Evolutionary conservation across 1,140 invertebrate species (phyloP), one percentile per base, ranked within the genome.

Genomic region (Drosophila nebulosa): DNA sequence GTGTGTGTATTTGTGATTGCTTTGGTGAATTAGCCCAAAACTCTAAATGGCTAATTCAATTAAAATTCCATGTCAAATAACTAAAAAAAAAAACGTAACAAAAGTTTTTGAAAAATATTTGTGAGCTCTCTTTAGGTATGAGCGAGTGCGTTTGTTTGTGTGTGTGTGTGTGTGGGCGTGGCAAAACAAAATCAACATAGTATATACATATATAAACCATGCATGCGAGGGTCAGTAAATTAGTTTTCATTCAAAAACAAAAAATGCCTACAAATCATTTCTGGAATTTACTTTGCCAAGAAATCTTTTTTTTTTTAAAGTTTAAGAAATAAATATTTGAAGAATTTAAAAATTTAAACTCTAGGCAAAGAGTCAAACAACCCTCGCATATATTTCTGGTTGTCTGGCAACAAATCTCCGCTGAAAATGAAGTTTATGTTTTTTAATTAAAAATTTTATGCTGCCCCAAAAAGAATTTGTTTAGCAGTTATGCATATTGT

Each of bases 11-110:
- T 2, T 9, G 52, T 55, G n/a, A 9, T 9, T 18, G 7, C 57
- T 53, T 62, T 39, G 6, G 36, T 30, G 70, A 84, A 84, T 86
- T 86, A 84, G 81, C 73, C 60, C 42, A 26, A 59, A 74, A 74
- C 74, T 77, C 56, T 85, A 75, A 85, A 77, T 85, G 77, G 83
- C 81, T 84, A 86, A 80, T 84, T 84, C 70, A 84, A 84, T 84
- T 79, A 77, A 86, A 75, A 77, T 85, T 84, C 78, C 27, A 76
- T 64, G 75, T 42, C 59, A 68, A 60, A n/a, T n/a, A 63, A 71
- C 56, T 58, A 74, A 66, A 42, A 22, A 56, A 55, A 61, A 35
- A 32, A 57, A 27, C 22, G 10, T 27, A 0, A 27, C 7, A 64
- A 4, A 9, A 56, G 24, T 24, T 18, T 5, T 12, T 9, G 12